Base-by-base conservation (phyloP, 1,140 invertebrate species). In the Sycophaga agraensis region DNA sequence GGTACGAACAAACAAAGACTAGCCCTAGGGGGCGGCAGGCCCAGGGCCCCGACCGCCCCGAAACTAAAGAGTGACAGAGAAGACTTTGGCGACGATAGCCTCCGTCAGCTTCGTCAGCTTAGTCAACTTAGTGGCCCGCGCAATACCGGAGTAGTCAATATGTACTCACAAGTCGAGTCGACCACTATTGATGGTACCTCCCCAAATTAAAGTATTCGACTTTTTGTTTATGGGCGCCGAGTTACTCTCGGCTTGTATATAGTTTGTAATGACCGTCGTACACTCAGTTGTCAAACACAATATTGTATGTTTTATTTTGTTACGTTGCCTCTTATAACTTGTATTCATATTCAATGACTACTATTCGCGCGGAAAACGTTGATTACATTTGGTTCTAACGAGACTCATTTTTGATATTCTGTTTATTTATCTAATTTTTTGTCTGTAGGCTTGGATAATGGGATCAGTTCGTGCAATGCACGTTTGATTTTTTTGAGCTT, bases 51-150 rank as follows among this genome's bases (percentile, higher is more conserved):
- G n/a, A n/a, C n/a, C n/a, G n/a, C n/a, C n/a, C n/a, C n/a, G n/a
- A 81, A 80, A 73, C 70, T 78, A 77, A 79, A 80, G 70, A 79
- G 77, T 79, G 77, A 80, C 73, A 57, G 42, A 51, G 73, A 79
- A 70, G 76, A 80, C 67, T 73, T 79, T 78, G 69, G 75, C 73
- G 65, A 74, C 74, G 49, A 59, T 59, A 51, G 48, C 48, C 28
- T 35, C 34, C 57, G 21, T 24, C n/a, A n/a, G n/a, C n/a, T n/a
- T n/a, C n/a, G n/a, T n/a, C n/a, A n/a, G n/a, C n/a, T n/a, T n/a
- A 31, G 28, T 31, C 28, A 31, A 11, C 11, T 31, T 6, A 50
- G 48, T 59, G 35, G 51, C 48, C 12, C 26, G 12, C 54, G 42
- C 55, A 45, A 35, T 60, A 24, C 42, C 59, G 59, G 31, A 49